Percentiles rank a stretch among this genome's conserved stretches.
Evolutionary conservation across 2,113 vertebrate genomes (phyloP).

Genomic region (Takifugu bimaculatus): DNA sequence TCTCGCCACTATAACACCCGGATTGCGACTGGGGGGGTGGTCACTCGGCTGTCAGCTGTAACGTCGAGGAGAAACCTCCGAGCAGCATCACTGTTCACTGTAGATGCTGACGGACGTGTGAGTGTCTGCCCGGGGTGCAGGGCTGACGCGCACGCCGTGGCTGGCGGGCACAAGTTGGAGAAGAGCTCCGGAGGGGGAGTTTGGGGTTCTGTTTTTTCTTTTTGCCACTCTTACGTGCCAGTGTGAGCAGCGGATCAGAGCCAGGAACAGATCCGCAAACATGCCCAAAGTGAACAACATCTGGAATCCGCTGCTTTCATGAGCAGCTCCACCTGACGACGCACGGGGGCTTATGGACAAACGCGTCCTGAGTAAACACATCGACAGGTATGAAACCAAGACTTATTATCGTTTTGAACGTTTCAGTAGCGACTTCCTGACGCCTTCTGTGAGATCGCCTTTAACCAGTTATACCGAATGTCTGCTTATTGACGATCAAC

Average conservation of each 20-base stretch:
- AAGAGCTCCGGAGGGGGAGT: conserved; percentile 33
- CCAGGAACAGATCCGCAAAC: conserved; percentile 72
- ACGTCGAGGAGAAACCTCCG: conserved; percentile 1
- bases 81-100: too few species aligned
- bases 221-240: conserved; percentile 11
- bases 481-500: too few species aligned
- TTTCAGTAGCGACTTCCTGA: too few species aligned
- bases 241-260: conserved; percentile 59
- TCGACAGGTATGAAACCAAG: not conserved
- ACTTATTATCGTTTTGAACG: too few species aligned
- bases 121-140: conserved; percentile 1
- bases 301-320: conserved; percentile 48
- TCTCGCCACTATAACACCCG: not conserved
- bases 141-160: not conserved
- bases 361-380: conserved; percentile 7
- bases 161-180: conserved; percentile 37
- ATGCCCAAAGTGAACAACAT: conserved; percentile 51
- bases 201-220: not conserved
- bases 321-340: conserved; percentile 18
- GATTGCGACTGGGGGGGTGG: not conserved
- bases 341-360: conserved; percentile 10
- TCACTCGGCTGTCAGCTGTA: not conserved
- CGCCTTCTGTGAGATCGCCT: too few species aligned
- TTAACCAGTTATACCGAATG: too few species aligned
- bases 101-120: conserved; percentile 20